A percentile compares a stretch with the other conserved stretches of the same genome.
phyloP scores from a whole-genome alignment of 2,113 vertebrate species.

The Natator depressus region DNA sequence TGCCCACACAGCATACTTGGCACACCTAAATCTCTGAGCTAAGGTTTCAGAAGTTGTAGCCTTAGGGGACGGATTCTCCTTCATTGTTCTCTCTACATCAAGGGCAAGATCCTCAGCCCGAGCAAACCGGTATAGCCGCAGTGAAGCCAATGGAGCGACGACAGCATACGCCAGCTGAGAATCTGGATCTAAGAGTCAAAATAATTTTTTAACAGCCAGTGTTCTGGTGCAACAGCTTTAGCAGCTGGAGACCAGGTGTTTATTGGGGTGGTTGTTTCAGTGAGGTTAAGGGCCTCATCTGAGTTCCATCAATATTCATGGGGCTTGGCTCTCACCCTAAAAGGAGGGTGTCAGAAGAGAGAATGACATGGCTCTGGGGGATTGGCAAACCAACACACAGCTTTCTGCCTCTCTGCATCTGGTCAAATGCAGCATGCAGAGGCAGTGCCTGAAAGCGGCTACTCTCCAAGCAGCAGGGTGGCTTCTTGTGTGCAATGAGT shows the following conservation, averaged over 20 bases:
- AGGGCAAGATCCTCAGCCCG: background rate
- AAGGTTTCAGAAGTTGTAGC: background rate
- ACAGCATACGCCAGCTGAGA: background rate
- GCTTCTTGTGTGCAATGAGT: accelerated
- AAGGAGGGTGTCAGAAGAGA: background rate
- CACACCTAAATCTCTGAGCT: constrained; percentile 29
- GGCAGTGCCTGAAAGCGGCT: accelerated
- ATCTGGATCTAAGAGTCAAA: accelerated
- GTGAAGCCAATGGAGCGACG: background rate
- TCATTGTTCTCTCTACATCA: background rate
- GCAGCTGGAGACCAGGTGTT: background rate
- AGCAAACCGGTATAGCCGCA: accelerated
- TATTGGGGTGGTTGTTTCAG: background rate
- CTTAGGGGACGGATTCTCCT: background rate
- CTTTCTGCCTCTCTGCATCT: background rate
- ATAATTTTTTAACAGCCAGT: accelerated
- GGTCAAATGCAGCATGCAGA: accelerated
- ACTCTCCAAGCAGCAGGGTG: background rate
- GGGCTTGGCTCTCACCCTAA: background rate
- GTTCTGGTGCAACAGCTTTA: background rate
- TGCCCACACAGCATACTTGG: background rate
- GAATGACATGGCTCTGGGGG: background rate
- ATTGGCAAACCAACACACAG: background rate
- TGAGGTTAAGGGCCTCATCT: accelerated
- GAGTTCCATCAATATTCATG: background rate